Percentiles rank a stretch among this genome's conserved stretches.
Evolutionary conservation across 2,888 invertebrate genomes (phyloP).

Genomic region (Hylaea fasciaria): DNA sequence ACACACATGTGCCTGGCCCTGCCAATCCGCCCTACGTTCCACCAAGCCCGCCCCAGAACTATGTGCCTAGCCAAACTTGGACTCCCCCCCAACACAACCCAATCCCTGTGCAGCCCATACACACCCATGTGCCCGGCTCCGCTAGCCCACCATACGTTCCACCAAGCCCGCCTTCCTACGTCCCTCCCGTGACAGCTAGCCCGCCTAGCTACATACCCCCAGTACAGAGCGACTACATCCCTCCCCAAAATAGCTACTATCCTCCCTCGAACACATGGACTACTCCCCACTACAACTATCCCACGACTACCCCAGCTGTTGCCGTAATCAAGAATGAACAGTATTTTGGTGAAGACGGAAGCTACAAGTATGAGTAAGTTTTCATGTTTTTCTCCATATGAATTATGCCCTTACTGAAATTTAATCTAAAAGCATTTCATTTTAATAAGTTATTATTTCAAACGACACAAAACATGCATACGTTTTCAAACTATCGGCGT

Average conservation of each 20-base stretch:
- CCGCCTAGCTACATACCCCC: conserved; percentile 26
- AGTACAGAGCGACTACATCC: conserved; percentile 41
- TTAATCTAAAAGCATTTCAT: too few species aligned
- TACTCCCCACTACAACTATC: conserved; percentile 42
- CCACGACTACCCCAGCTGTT: conserved; percentile 62
- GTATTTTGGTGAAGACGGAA: conserved; percentile 73
- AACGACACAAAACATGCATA: conserved; percentile 4
- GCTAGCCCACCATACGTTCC: conserved; percentile 18
- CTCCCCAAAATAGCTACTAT: conserved; percentile 44
- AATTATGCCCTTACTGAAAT: neutral
- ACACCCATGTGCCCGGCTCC: conserved; percentile 13
- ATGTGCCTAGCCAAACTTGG: conserved; percentile 38
- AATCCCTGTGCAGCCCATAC: conserved; percentile 17
- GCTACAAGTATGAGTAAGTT: conserved; percentile 83
- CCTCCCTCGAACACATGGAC: conserved; percentile 42
- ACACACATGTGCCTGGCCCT: conserved; percentile 11
- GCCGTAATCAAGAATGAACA: conserved; percentile 79
- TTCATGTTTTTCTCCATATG: neutral
- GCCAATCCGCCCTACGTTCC: neutral
- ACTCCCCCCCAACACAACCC: conserved; percentile 27
- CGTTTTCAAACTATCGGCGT: neutral
- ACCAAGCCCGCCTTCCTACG: conserved; percentile 11
- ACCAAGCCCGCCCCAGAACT: conserved; percentile 1
- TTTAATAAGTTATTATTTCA: neutral
- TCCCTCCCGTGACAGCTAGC: conserved; percentile 19